A percentile compares a stretch with the other conserved stretches of the same genome.
Conservation (phyloP, 1,140 invertebrate species). For the Phymorhynchus buccinoides region DNA sequence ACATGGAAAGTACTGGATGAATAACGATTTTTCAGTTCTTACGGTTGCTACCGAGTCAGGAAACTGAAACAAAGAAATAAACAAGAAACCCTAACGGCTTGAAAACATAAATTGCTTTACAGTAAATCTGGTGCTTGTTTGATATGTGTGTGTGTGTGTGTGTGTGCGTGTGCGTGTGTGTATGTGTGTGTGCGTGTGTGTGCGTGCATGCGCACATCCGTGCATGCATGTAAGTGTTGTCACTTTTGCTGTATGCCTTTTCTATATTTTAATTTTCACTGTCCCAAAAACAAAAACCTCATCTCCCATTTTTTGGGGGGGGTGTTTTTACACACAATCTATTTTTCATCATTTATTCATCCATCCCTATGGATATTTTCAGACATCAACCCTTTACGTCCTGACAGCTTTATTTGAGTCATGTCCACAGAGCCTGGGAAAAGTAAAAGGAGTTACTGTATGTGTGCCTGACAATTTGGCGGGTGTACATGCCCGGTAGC, state of each 20-base stretch:
- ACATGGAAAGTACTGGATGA: too few relatives aligned
- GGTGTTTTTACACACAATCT: too few relatives aligned
- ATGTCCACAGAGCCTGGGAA: too few relatives aligned
- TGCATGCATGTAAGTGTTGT: neutral
- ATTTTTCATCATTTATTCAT: too few relatives aligned
- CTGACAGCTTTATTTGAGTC: too few relatives aligned
- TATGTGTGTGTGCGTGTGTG: neutral
- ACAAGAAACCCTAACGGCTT: neutral
- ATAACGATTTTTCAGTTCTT: neutral
- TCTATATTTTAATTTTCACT: slow-evolving; percentile 61
- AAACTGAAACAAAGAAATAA: neutral
- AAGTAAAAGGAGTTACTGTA: too few relatives aligned
- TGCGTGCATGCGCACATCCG: neutral
- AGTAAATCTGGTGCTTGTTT: neutral
- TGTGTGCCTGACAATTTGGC: too few relatives aligned
- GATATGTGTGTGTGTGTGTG: neutral
- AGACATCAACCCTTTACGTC: too few relatives aligned
- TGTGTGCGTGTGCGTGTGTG: neutral
- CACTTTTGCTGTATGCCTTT: slow-evolving; percentile 62
- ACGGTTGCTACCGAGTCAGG: neutral
- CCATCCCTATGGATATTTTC: too few relatives aligned
- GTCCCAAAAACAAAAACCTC: slow-evolving; percentile 11
- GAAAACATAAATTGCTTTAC: neutral
- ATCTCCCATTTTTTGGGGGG: too few relatives aligned
- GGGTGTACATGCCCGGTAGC: too few relatives aligned